These are phyloP conservation scores for Lacerta bilineata DNA, from an alignment of 2,797 vertebrate genomes.

Conservation along the genomic window DNA sequence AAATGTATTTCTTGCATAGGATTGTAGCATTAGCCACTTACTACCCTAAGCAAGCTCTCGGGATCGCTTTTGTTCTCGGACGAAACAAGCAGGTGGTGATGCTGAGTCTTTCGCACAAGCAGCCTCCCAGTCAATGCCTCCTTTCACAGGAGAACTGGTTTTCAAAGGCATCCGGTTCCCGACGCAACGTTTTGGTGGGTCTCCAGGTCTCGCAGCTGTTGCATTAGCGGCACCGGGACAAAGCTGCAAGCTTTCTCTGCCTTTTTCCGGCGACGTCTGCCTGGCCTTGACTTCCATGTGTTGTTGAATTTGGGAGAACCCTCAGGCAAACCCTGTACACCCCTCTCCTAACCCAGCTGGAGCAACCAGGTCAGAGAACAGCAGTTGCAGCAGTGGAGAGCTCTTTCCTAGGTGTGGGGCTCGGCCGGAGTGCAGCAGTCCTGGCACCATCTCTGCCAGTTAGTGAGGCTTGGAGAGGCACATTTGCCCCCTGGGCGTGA, in stretches of 20 bases:
- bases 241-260: background rate
- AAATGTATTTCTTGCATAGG: too few species aligned
- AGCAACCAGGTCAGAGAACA: background rate
- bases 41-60: background rate
- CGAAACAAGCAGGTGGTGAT: conserved; percentile 8
- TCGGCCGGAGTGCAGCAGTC: background rate
- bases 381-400: background rate
- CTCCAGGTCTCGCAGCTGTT: conserved; percentile 25
- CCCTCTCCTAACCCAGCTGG: background rate
- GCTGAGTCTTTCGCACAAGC: background rate
- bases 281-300: background rate
- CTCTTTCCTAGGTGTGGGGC: background rate
- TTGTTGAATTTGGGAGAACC: background rate
- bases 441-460: background rate
- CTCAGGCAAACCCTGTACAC: too few species aligned
- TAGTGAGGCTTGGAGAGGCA: too few species aligned
- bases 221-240: background rate
- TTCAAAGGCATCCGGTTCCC: background rate
- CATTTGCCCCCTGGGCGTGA: too few species aligned
- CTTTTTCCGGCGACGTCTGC: background rate
- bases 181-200: background rate
- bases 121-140: background rate
- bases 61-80: background rate
- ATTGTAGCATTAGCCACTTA: background rate
- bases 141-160: background rate